Evolutionary conservation across 2,888 invertebrate genomes (phyloP), one percentile per base, ranked within the genome.

Genomic region (Epistrophella euchroma): DNA sequence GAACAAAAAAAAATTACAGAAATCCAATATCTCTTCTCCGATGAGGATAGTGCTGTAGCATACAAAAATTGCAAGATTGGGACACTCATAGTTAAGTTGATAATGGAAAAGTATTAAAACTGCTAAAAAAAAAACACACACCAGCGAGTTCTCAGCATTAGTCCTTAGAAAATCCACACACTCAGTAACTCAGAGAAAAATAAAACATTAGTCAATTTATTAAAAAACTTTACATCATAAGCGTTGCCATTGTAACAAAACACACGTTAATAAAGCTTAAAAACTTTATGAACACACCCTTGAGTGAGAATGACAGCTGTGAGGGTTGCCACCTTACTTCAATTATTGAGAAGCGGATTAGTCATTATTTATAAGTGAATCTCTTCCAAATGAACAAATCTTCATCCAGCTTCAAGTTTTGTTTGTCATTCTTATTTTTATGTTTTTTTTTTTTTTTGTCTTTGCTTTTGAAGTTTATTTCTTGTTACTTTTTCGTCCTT

Each of bases 351-450:
- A 87, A 76, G 56, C 84, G 81, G 84, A 87, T 88, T 85, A 82
- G 77, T 70, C 66, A 70, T 79, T 85, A 66, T 82, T 88, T 85
- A n/a, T n/a, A 79, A 40, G 79, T 81, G 70, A 70, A 87, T 77
- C 81, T 74, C 79, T 87, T 88, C 85, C 88, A 85, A 87, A 73
- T 85, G 88, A 88, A 79, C 76, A 78, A 87, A 71, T 79, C 87
- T 88, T 70, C 78, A 77, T 87, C 55, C 68, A 64, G 62, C 45
- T 45, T 43, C 45, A 35, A 32, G 55, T 76, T 74, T 73, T 79
- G 79, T 76, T 80, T 80, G 75, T 75, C 85, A 47, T 72, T 58
- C 32, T 13, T 62, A 40, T 60, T 60, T 17, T n/a, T n/a, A n/a
- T 28, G 1, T 4, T 60, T 19, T 32, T 19, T n/a, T n/a, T n/a